These are phyloP conservation scores for Polypedilum pembai DNA, from an alignment of 1,140 invertebrate genomes.

Conservation along the genomic window DNA sequence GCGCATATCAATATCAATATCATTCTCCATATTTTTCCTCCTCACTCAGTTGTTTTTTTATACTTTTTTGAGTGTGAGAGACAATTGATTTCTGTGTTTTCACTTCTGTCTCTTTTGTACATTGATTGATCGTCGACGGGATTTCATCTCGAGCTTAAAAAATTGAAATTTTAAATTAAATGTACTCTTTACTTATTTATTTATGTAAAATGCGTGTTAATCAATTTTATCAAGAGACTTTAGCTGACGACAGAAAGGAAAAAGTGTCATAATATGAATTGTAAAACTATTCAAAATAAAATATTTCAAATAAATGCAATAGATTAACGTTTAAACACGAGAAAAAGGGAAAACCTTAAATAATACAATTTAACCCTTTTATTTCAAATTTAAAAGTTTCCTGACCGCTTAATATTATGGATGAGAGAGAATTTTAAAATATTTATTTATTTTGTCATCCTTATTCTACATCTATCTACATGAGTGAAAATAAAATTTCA, in stretches of 20 bases:
- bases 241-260: too few relatives aligned
- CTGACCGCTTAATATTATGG: neutral
- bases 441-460: too few relatives aligned
- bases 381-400: neutral
- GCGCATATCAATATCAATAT: neutral
- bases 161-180: neutral
- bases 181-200: slow-evolving; percentile 19
- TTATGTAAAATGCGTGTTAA: slow-evolving; percentile 12
- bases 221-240: neutral
- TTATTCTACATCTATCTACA: too few relatives aligned
- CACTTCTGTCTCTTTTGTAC: neutral
- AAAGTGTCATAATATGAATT: neutral
- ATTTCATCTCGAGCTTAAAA: neutral
- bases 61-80: neutral
- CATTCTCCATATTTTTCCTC: neutral
- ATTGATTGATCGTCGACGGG: slow-evolving; percentile 16
- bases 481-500: too few relatives aligned
- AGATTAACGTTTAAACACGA: neutral
- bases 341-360: slow-evolving; percentile 8
- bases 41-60: neutral
- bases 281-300: slow-evolving; percentile 6
- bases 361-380: neutral
- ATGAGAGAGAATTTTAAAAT: neutral
- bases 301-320: neutral
- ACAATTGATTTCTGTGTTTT: neutral